Evolutionary conservation across 2,888 invertebrate species (phyloP), one percentile per base, ranked within the genome.

Genomic region (Drosophila meridionalis): DNA sequence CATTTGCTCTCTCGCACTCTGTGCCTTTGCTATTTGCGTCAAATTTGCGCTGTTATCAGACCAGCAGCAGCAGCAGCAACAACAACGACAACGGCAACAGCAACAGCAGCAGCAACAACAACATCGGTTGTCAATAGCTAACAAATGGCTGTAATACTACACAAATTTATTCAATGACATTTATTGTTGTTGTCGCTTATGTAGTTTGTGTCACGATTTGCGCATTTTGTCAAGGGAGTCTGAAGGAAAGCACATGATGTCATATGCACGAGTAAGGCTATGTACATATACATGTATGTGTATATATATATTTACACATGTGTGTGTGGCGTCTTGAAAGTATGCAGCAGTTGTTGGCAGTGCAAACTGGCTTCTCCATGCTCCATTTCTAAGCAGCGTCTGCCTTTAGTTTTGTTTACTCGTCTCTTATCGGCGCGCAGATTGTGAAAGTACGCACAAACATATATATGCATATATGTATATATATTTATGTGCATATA

Each of bases 81-180:
- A 53, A n/a, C 36, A 66, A 42, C 62, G 59, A 40, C 32, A 68
- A 56, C 70, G 61, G 43, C 60, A 62, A 8, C 43, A 71, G 43
- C 60, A 59, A 36, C 59, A 53, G 12, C 36, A 66, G 38, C 62
- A 62, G 36, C 32, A 68, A 56, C 48, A 59, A 60, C 58, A 40
- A 55, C 40, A 55, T 47, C 55, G 50, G 61, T 52, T 71, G 73
- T 69, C 80, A 82, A 87, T 73, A 69, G 69, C 79, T 73, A 71
- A 77, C 67, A 71, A 87, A 82, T 82, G 69, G 59, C 61, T 78
- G 71, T 81, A 86, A 81, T 81, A 69, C 74, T 74, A 72, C 70
- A 78, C 56, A 79, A 81, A 83, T 86, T 81, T 88, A 86, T 88
- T 81, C 82, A 80, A 68, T 72, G 80, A 70, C 87, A 78, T 86